A percentile compares a stretch with the other conserved stretches of the same genome.
phyloP scores from a whole-genome alignment of 2,797 vertebrate genomes.

The Lagorchestes hirsutus region DNA sequence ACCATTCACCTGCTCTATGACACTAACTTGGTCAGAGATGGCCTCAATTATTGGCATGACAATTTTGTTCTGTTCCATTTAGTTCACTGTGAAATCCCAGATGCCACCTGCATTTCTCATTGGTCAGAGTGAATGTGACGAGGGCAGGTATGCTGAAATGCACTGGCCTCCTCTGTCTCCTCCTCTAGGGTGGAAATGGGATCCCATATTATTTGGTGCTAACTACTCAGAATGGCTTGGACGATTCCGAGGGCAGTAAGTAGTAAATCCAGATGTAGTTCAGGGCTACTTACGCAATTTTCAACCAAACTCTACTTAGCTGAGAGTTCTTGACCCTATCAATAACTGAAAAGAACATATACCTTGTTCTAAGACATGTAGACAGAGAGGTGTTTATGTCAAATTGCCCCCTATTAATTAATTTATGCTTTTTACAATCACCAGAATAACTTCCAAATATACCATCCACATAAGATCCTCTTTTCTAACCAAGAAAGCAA shows the following conservation, averaged over 20 bases:
- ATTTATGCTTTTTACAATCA: not conserved
- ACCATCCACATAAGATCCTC: not conserved
- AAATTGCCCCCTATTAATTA: not conserved
- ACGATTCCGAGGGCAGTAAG: no score
- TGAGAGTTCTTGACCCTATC: not conserved
- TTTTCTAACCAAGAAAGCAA: not conserved
- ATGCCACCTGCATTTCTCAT: not conserved
- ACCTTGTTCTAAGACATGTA: not conserved
- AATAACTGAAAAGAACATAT: not conserved
- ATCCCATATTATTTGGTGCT: not conserved
- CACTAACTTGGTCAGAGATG: not conserved
- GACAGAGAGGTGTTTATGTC: not conserved
- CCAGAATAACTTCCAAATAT: not conserved
- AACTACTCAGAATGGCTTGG: not conserved
- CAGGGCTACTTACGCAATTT: not conserved
- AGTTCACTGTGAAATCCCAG: not conserved
- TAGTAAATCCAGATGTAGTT: not conserved
- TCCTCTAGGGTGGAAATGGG: not conserved
- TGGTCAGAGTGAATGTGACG: not conserved
- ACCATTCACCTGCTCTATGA: not conserved
- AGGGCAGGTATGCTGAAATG: not conserved
- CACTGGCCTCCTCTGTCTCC: not conserved
- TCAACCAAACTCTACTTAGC: not conserved
- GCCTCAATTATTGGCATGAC: not conserved
- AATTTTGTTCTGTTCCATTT: not conserved